These are phyloP conservation scores for Verasper variegatus DNA, from an alignment of 2,113 vertebrate species.

Conservation along the genomic window DNA sequence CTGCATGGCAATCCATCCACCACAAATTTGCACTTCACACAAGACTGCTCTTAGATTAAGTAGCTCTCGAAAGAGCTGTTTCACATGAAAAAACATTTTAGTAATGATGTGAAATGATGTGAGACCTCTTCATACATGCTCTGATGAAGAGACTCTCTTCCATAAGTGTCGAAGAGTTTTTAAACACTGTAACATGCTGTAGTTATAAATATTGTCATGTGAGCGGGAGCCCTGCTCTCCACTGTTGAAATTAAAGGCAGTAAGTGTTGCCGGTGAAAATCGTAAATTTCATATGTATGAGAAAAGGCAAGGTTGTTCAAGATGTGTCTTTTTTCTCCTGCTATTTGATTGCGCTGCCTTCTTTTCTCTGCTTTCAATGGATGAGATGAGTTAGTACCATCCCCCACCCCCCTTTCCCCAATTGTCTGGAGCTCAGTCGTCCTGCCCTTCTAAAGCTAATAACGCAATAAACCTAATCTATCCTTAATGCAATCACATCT, in stretches of 20 bases:
- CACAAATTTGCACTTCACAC: neutral
- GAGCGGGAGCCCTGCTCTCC: neutral
- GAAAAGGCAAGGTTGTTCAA: neutral
- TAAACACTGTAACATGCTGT: neutral
- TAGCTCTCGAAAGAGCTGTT: too few relatives aligned
- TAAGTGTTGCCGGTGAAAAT: constrained; percentile 1
- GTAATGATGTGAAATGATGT: neutral
- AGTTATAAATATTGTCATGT: neutral
- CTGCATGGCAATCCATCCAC: too few relatives aligned
- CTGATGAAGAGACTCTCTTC: neutral
- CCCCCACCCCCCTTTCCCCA: neutral
- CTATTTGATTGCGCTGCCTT: constrained; percentile 2
- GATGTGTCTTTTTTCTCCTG: neutral
- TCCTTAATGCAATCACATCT: constrained; percentile 79
- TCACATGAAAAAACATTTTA: neutral
- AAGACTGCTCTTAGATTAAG: neutral
- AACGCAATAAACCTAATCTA: constrained; percentile 77
- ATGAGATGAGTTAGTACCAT: constrained; percentile 7
- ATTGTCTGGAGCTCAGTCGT: constrained; percentile 44
- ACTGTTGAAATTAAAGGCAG: neutral
- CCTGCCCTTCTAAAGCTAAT: constrained; percentile 76
- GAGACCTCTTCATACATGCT: neutral
- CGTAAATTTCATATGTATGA: neutral
- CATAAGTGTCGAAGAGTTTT: neutral
- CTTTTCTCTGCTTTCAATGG: constrained; percentile 23